Evolutionary conservation across 2,113 vertebrate genomes (phyloP), one percentile per base, ranked within the genome.

Genomic region (Rhagologus leucostigma): DNA sequence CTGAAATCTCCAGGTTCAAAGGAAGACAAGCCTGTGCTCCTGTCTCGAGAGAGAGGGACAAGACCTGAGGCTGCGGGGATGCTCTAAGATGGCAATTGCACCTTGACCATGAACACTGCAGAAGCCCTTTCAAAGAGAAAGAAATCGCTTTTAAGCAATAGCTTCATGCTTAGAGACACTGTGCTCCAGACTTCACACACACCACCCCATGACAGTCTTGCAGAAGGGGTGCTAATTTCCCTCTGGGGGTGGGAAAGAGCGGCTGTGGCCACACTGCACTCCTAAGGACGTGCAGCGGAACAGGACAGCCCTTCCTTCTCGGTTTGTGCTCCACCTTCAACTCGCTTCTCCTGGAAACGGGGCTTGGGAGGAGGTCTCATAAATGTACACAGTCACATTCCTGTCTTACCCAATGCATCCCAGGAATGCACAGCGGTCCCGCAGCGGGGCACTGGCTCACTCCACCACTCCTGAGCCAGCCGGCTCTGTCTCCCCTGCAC

Each of bases 1-100:
- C 42, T 46, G 55, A 16, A 3, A 39, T 7, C 50, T 39, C 32
- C 81, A 33, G 35, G 55, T 26, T 44, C 6, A 3, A 27, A 62
- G 50, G 1, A 8, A 37, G 17, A 65, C 44, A 60, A 76, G 39
- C 19, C 41, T 14, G 3, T 1, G 2, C 22, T 68, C 32, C 41
- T 5, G 6, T 16, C 75, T 30, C 2, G 0, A 9, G 37, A 42
- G 20, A 49, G 27, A 21, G 2, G 1, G 50, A n/a, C 70, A 8
- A 59, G 67, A 8, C 33, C 23, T 2, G 41, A 50, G 44, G 71
- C 52, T 5, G 0, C 0, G 2, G 49, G 35, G 53, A 90, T 35
- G 44, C 77, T 53, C 6, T 3, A 7, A 9, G 39, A 2, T 2
- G 14, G 33, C 23, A 41, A 29, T 1, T 30, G 56, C 35, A 65